A percentile compares a stretch with the other conserved stretches of the same genome.
phyloP scores from a whole-genome alignment of 2,888 invertebrate species.

The Nudaria mundana region DNA sequence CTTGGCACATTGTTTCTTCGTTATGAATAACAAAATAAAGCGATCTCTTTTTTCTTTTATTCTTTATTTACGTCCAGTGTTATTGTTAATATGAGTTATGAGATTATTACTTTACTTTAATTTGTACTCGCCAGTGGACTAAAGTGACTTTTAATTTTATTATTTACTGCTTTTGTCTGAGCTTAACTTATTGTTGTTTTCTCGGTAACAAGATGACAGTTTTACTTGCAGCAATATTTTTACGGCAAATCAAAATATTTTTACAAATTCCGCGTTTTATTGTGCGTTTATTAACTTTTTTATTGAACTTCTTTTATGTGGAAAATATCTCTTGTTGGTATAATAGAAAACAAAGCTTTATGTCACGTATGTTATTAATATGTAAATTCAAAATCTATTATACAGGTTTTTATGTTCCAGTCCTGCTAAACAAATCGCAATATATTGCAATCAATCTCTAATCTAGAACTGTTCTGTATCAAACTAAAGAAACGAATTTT shows the following conservation, averaged over 20 bases:
- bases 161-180: conserved; percentile 67
- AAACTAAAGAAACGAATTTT: too few relatives aligned
- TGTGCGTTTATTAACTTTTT: background rate
- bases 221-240: conserved; percentile 30
- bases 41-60: conserved; percentile 36
- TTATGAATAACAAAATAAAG: conserved; percentile 41
- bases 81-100: conserved; percentile 59
- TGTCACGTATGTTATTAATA: too few relatives aligned
- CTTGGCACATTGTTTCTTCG: conserved; percentile 48
- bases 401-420: too few relatives aligned
- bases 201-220: conserved; percentile 37
- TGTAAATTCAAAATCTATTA: background rate
- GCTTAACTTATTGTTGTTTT: conserved; percentile 31
- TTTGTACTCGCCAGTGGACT: conserved; percentile 51
- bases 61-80: conserved; percentile 52
- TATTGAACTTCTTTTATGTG: background rate
- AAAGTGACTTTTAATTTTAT: conserved; percentile 58
- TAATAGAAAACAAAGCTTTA: too few relatives aligned
- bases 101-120: conserved; percentile 58
- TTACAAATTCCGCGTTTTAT: conserved; percentile 16
- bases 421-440: too few relatives aligned
- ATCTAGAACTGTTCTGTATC: too few relatives aligned
- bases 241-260: conserved; percentile 31
- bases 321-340: too few relatives aligned
- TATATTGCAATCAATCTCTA: too few relatives aligned